Evolutionary conservation across 2,797 vertebrate species (phyloP), one percentile per base, ranked within the genome.

Genomic region (Apogon hyalosoma): DNA sequence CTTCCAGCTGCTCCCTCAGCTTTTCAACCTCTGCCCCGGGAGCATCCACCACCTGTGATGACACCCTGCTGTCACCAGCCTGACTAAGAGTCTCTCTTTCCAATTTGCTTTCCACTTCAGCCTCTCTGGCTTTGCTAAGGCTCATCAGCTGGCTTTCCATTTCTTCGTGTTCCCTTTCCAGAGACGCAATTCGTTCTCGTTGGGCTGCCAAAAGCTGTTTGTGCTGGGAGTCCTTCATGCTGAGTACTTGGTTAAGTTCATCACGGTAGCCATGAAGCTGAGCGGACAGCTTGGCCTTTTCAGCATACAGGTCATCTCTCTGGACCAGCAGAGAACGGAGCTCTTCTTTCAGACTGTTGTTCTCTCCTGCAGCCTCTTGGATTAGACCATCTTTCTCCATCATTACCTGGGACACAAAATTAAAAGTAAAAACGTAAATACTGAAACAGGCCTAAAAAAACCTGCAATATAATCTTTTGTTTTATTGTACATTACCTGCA

Each of bases 171-270:
- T 97, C 93, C 48, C 75, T 92, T 75, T 96, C 95, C 71, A 99
- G 88, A 6, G 90, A 74, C 0, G 91, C 82, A 41, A 96, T 95
- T 0, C 73, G 92, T 69, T 95, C 94, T 18, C 93, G 85, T 70
- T 98, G 96, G 6, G 86, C 87, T 2, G 94, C 91, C 66, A 97
- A 93, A 6, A 97, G 94, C 21, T 97, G 95, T 58, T 95, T 97
- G 82, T 98, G 96, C 31, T 99, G 98, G n/a, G 91, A 95, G 57
- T 99, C 97, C 90, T 99, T 99, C 93, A 98, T 94, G 61, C 94
- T 89, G 71, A 99, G 95, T 39, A 99, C 95, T 43, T 96, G 95
- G 60, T 97, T 97, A 31, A 99, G 92, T 64, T 99, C 97, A 2
- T 97, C 93, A 1, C 98, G 93, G 21, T 97, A 98, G 0, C 93